These are phyloP conservation scores for Thalpophila matura DNA, from an alignment of 2,888 invertebrate genomes.

Conservation along the genomic window DNA sequence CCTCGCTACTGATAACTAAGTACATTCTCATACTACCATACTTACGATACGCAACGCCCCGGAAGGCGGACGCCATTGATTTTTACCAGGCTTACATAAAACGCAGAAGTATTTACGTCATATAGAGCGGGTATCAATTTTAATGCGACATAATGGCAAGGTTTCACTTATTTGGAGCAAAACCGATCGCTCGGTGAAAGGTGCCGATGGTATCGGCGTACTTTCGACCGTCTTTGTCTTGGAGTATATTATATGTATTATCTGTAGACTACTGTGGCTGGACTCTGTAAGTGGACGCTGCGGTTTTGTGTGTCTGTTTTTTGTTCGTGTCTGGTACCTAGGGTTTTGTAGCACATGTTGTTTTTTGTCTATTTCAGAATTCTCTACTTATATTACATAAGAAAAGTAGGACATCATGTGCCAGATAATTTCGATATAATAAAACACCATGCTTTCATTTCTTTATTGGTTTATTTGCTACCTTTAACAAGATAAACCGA, in stretches of 20 bases:
- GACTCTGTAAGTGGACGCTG: slow-evolving; percentile 36
- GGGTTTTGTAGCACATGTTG: slow-evolving; percentile 1
- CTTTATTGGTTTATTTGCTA: too few species aligned
- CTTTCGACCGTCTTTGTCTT: slow-evolving; percentile 65
- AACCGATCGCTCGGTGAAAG: slow-evolving; percentile 71
- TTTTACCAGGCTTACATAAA: slow-evolving; percentile 62
- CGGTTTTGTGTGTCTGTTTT: slow-evolving; percentile 40
- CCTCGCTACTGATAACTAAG: too few species aligned
- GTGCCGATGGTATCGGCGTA: slow-evolving; percentile 65
- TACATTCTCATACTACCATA: not conserved
- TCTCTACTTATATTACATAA: too few species aligned
- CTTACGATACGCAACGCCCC: slow-evolving; percentile 32
- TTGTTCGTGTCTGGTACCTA: not conserved
- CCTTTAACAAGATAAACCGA: too few species aligned
- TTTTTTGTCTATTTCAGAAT: too few species aligned
- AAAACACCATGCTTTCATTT: too few species aligned
- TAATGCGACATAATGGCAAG: slow-evolving; percentile 67
- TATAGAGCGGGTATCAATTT: slow-evolving; percentile 64
- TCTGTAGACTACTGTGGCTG: slow-evolving; percentile 35
- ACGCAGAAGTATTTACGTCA: slow-evolving; percentile 60
- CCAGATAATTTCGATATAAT: too few species aligned
- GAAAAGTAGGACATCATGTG: too few species aligned
- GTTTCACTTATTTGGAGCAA: slow-evolving; percentile 74
- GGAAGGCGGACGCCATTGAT: slow-evolving; percentile 46
- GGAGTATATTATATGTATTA: slow-evolving; percentile 40